Evolutionary conservation across 2,113 vertebrate genomes (phyloP).

Genomic region (Orcinus orca): DNA sequence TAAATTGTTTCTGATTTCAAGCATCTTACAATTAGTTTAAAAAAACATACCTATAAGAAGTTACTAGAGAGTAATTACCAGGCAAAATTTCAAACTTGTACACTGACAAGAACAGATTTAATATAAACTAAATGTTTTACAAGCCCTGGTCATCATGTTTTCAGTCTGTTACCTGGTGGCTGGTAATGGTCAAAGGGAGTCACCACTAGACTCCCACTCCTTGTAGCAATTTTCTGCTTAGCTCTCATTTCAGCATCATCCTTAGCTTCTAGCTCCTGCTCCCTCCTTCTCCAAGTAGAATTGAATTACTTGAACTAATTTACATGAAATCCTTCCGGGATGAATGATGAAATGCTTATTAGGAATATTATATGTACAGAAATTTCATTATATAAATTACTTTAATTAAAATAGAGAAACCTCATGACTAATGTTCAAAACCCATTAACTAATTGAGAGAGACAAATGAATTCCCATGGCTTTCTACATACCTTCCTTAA

Average conservation of each 20-base stretch:
- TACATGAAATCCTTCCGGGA: slow-evolving; percentile 53
- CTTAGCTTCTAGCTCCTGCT: not conserved
- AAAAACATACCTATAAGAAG: not conserved
- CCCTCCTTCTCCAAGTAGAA: not conserved
- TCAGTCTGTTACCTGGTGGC: not conserved
- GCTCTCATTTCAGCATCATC: not conserved
- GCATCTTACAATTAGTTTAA: not conserved
- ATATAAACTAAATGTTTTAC: not conserved
- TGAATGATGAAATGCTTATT: slow-evolving; percentile 63
- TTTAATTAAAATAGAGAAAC: slow-evolving; percentile 67
- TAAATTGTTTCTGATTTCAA: not conserved
- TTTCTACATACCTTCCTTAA: not conserved
- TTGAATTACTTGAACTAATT: slow-evolving; percentile 46
- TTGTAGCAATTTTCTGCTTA: not conserved
- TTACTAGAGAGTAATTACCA: not conserved
- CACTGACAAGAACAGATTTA: not conserved
- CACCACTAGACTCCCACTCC: not conserved
- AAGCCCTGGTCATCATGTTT: not conserved
- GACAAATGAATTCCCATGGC: slow-evolving; percentile 34
- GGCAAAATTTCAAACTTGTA: not conserved
- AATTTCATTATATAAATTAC: slow-evolving; percentile 63
- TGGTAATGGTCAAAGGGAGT: not conserved
- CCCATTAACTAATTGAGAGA: slow-evolving; percentile 58
- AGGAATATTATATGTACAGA: slow-evolving; percentile 40
- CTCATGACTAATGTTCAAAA: slow-evolving; percentile 61